Evolutionary conservation across 2,797 vertebrate genomes (phyloP), one percentile per base, ranked within the genome.

Genomic region (Pangasius sanitwongsei): DNA sequence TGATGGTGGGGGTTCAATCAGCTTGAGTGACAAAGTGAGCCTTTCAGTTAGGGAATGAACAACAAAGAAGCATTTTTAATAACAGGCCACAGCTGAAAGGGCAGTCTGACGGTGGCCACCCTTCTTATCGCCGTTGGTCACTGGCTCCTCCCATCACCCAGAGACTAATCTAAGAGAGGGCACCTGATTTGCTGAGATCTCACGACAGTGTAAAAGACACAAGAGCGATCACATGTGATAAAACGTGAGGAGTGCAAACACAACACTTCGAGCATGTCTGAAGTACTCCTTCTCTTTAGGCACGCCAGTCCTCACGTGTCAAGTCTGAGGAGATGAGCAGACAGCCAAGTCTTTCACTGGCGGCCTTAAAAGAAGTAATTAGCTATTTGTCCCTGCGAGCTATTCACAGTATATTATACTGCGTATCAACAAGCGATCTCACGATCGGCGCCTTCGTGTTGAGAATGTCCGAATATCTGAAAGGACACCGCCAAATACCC

Each of bases 41-140:
- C 67, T 81, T 83, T 85, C 44, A 50, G 37, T 34, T 28, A 4
- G n/a, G 12, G 44, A 53, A 65, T 53, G 63, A 85, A 53, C 72
- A 28, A 85, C 28, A 80, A 84, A 41, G 37, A 86, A 95, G 16
- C 53, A 55, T 15, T 55, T 16, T 41, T 41, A 41, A 41, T 41
- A 41, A 41, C 37, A 41, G 37, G 37, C 13, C 53, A 55, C 53
- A 3, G 53, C 15, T 16, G 53, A 55, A 95, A 93, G 88, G 92
- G 34, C 91, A 92, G 94, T 93, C 94, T 91, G 93, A 86, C 83
- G 18, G 90, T 90, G 86, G 90, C 89, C 85, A 85, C 15, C 87
- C 74, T 81, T 87, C 90, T 87, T 85, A 84, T 82, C 78, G 61
- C 25, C 20, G 48, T 93, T 88, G 87, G 89, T 90, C 89, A 93